Base-by-base conservation (phyloP, 2,888 invertebrate species). In the Aleiodes alternator region DNA sequence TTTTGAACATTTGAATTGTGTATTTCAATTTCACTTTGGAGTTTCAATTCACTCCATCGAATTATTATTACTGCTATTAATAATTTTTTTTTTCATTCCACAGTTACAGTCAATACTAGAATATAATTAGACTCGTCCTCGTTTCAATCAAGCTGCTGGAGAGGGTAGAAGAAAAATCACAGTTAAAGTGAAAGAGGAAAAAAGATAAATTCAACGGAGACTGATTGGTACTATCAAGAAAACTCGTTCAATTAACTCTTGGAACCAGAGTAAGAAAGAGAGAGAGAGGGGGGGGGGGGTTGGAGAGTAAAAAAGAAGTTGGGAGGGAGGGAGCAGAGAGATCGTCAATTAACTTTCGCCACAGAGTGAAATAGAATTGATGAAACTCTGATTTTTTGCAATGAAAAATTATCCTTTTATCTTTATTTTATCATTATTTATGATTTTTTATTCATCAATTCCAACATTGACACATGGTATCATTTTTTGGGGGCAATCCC, bases 201-300 rank as follows among this genome's bases (percentile, higher is more conserved):
- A 43, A 14, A 23, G 64, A 64, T 64, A 48, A 64, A 64, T 64
- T 48, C 64, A 43, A 48, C 43, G 64, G 64, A 64, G 64, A 64
- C 43, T 64, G 64, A 64, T 64, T 64, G 48, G 43, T 50, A 51
- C 72, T 72, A 72, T 72, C 55, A 72, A 66, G 64, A 64, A 72
- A 72, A 72, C 56, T 72, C 66, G 61, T 75, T 69, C 61, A 69
- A 75, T 59, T 61, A 64, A 69, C 61, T 57, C 53, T 61, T 61
- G 23, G 34, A 38, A 38, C 12, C n/a, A 56, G 38, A 71, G 61
- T 57, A 23, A n/a, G 51, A 70, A 55, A 48, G 66, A 29, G 61
- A n/a, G 64, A 53, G 51, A 29, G 57, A 3, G 50, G 43, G 51
- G 29, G 23, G 23, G 23, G 23, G 23, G 23, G 2, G 23, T 23